phyloP scores from a whole-genome alignment of 1,140 invertebrate genomes.

The Popillia japonica region DNA sequence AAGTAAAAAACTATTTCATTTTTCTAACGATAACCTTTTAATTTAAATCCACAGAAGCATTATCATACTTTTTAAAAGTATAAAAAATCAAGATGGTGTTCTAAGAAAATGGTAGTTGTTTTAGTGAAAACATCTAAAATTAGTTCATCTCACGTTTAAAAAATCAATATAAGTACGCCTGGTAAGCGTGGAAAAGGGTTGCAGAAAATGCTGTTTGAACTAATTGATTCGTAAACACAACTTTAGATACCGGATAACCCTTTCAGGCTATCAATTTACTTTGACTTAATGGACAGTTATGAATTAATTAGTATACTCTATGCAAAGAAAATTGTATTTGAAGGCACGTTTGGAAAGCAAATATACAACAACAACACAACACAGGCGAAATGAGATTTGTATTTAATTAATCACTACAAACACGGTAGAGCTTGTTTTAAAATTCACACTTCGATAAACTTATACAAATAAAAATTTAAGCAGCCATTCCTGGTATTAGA shows the following conservation, averaged over 20 bases:
- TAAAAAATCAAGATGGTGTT: no score
- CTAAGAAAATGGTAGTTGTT: no score
- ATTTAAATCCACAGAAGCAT: no score
- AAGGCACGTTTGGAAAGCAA: conserved; percentile 1
- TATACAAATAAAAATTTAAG: no score
- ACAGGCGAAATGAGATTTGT: background rate
- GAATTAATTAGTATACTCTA: conserved; percentile 32
- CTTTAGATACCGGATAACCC: conserved; percentile 31
- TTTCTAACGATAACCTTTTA: no score
- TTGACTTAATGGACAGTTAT: conserved; percentile 32
- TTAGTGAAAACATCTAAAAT: background rate
- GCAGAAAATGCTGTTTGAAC: conserved; percentile 21
- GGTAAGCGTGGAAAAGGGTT: conserved; percentile 11
- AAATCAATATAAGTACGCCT: background rate
- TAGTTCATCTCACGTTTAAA: background rate
- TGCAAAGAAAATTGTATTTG: conserved; percentile 27
- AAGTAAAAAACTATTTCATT: no score
- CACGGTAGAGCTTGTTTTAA: background rate
- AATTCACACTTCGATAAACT: background rate
- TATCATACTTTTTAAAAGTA: no score
- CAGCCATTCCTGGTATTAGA: no score
- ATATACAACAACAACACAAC: conserved; percentile 5
- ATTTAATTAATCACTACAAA: conserved; percentile 6
- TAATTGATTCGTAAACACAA: conserved; percentile 35
- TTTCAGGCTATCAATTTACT: conserved; percentile 34